These are phyloP conservation scores for Enoplosus armatus DNA, from an alignment of 2,797 vertebrate species.

Conservation along the genomic window DNA sequence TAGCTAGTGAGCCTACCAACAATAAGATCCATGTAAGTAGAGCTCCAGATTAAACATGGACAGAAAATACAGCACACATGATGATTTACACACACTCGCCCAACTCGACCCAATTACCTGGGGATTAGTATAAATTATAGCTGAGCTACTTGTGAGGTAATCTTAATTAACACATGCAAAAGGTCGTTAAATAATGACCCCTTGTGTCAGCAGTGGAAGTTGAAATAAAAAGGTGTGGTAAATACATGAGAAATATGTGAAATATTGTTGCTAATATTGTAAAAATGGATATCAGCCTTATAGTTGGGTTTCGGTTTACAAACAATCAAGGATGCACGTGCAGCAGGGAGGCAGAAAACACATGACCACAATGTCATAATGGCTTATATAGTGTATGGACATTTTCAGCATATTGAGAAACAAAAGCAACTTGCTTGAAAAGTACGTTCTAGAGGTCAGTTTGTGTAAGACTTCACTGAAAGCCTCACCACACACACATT, in stretches of 20 bases:
- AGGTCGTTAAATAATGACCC: constrained; percentile 48
- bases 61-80: constrained; percentile 1
- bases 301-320: no score
- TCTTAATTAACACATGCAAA: constrained; percentile 60
- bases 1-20: constrained; percentile 6
- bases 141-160: constrained; percentile 24
- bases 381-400: no score
- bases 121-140: constrained; percentile 41
- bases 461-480: no score
- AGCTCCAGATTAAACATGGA: constrained; percentile 16
- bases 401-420: no score
- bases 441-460: no score
- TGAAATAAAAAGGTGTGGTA: constrained; percentile 21
- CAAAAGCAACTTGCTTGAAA: no score
- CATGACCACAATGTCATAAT: neutral
- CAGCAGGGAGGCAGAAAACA: neutral
- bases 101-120: constrained; percentile 28
- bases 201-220: constrained; percentile 9
- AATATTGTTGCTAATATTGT: no score
- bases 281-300: no score
- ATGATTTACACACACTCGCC: constrained; percentile 37
- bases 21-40: constrained; percentile 1
- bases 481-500: no score
- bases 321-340: no score
- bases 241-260: no score